phyloP scores from a whole-genome alignment of 2,888 invertebrate genomes.

The Drosophila borborema region DNA sequence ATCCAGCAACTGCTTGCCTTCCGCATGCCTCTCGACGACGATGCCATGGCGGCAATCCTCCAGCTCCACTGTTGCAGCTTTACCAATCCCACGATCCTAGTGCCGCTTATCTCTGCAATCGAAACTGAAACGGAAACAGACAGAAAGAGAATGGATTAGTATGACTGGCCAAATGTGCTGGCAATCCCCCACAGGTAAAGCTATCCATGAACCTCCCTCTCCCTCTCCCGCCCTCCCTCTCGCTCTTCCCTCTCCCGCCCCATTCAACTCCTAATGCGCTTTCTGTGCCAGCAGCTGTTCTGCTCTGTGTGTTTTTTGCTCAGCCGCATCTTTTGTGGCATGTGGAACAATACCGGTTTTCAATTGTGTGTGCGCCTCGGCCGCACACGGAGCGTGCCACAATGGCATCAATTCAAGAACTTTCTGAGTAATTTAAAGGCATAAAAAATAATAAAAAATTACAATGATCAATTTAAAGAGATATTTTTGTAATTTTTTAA shows the following conservation, averaged over 20 bases:
- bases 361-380: slow-evolving; percentile 11
- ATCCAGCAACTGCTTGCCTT: slow-evolving; percentile 17
- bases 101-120: slow-evolving; percentile 46
- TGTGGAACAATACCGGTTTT: slow-evolving; percentile 47
- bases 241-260: not conserved
- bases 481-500: not conserved
- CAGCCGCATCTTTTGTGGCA: slow-evolving; percentile 26
- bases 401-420: slow-evolving; percentile 28
- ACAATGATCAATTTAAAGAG: not conserved
- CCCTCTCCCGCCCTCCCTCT: no score
- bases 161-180: slow-evolving; percentile 6
- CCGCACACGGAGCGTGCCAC: slow-evolving; percentile 43
- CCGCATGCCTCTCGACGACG: slow-evolving; percentile 35
- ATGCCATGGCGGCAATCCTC: slow-evolving; percentile 39
- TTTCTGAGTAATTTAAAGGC: not conserved
- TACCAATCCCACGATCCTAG: slow-evolving; percentile 29
- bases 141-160: slow-evolving; percentile 17
- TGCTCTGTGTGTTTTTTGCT: slow-evolving; percentile 11
- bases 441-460: not conserved
- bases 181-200: slow-evolving; percentile 5
- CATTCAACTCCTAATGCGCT: not conserved
- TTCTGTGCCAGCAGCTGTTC: slow-evolving; percentile 17
- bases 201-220: not conserved
- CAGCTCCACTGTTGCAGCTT: slow-evolving; percentile 11
- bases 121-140: not conserved